phyloP scores from a whole-genome alignment of 2,113 vertebrate species.

The Tylochromis polylepis region DNA sequence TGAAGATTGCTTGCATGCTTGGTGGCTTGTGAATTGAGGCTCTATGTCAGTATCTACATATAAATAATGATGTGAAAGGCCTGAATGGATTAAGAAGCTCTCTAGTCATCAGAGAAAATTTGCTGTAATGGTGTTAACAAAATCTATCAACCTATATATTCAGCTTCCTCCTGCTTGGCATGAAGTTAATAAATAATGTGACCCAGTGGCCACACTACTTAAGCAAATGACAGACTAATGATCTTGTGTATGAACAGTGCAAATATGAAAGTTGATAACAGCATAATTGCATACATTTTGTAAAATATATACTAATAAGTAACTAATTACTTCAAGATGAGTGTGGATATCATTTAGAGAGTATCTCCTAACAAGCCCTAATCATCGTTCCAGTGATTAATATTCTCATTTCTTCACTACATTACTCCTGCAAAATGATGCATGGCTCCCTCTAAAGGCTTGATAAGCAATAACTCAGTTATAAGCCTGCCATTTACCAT shows the following conservation, averaged over 20 bases:
- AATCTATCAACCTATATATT: neutral
- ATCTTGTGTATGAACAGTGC: neutral
- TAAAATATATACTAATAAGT: neutral
- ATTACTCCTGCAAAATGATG: neutral
- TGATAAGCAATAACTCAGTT: neutral
- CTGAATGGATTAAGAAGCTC: neutral
- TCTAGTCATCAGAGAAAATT: neutral
- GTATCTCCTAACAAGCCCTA: neutral
- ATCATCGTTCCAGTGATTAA: neutral
- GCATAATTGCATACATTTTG: neutral
- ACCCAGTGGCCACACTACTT: neutral
- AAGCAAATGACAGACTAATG: neutral
- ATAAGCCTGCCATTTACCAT: neutral
- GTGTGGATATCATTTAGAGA: neutral
- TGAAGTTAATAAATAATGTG: neutral
- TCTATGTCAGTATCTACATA: neutral
- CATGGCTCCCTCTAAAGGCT: constrained; percentile 33
- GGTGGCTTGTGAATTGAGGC: neutral
- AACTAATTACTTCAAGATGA: neutral
- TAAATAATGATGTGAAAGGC: neutral
- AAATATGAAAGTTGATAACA: neutral
- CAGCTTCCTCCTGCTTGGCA: neutral
- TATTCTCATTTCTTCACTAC: neutral
- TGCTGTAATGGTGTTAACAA: neutral
- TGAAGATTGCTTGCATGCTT: neutral